These are phyloP conservation scores for Molothrus aeneus DNA, from an alignment of 2,797 vertebrate species.

Conservation along the genomic window DNA sequence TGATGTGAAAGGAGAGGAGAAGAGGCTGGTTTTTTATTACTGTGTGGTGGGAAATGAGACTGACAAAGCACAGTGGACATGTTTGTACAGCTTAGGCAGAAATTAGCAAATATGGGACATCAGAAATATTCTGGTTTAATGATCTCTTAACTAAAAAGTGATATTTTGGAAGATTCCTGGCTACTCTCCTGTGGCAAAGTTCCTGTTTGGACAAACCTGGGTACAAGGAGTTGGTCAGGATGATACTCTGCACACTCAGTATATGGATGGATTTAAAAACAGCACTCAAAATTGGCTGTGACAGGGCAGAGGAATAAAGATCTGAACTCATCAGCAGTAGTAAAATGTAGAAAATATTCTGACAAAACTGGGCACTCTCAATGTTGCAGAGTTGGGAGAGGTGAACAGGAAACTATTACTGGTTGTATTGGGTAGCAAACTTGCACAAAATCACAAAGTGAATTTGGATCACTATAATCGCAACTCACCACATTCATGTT, in stretches of 20 bases:
- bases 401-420: neutral
- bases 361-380: neutral
- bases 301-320: neutral
- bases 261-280: neutral
- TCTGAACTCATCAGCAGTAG: neutral
- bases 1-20: neutral
- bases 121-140: neutral
- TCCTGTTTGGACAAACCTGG: neutral
- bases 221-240: neutral
- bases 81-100: neutral
- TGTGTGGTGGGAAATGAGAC: accelerated
- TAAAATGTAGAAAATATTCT: neutral
- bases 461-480: neutral
- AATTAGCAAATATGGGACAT: neutral
- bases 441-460: neutral
- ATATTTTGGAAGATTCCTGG: neutral
- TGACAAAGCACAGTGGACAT: neutral
- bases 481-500: neutral
- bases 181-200: neutral
- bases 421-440: neutral
- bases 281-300: neutral
- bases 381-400: neutral
- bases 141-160: neutral
- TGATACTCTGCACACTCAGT: neutral
- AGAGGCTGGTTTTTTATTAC: neutral